Conservation (phyloP, 2,113 vertebrate species). For the Cyphomyrus discorhynchus region DNA sequence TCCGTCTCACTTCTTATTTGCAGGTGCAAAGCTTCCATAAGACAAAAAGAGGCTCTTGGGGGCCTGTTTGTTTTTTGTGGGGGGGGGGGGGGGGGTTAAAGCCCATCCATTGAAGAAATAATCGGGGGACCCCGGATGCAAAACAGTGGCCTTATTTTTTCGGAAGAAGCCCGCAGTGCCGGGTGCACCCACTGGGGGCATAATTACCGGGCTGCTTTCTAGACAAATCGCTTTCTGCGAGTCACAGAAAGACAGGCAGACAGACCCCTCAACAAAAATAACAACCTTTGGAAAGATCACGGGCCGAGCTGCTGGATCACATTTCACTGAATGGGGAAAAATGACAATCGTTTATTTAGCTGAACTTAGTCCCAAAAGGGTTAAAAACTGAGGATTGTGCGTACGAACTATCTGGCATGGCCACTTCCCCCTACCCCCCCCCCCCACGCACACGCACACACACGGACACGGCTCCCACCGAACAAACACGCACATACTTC, state of each 20-base stretch:
- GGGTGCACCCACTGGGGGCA: constrained; percentile 21
- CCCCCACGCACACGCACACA: constrained; percentile 23
- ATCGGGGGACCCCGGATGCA: constrained; percentile 26
- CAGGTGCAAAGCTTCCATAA: constrained; percentile 40
- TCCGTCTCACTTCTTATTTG: constrained; percentile 26
- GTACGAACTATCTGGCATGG: constrained; percentile 43
- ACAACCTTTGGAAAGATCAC: constrained; percentile 20
- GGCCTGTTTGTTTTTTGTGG: constrained; percentile 33
- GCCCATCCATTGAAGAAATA: background rate
- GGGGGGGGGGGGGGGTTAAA: constrained; percentile 11
- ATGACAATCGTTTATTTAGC: background rate
- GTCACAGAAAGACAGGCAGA: constrained; percentile 13
- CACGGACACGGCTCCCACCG: background rate
- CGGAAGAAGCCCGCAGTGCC: constrained; percentile 19
- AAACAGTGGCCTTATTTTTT: constrained; percentile 43
- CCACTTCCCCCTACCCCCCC: constrained; percentile 29
- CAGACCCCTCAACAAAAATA: constrained; percentile 16
- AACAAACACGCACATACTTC: constrained; percentile 22
- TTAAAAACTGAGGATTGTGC: constrained; percentile 59
- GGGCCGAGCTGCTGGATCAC: constrained; percentile 11
- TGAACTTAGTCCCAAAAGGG: constrained; percentile 45
- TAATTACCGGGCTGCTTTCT: constrained; percentile 32
- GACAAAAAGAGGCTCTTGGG: background rate
- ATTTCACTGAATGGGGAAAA: constrained; percentile 4
- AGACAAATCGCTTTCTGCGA: constrained; percentile 24